Base-by-base conservation (phyloP, 1,140 invertebrate genomes). In the Sinonovacula constricta region DNA sequence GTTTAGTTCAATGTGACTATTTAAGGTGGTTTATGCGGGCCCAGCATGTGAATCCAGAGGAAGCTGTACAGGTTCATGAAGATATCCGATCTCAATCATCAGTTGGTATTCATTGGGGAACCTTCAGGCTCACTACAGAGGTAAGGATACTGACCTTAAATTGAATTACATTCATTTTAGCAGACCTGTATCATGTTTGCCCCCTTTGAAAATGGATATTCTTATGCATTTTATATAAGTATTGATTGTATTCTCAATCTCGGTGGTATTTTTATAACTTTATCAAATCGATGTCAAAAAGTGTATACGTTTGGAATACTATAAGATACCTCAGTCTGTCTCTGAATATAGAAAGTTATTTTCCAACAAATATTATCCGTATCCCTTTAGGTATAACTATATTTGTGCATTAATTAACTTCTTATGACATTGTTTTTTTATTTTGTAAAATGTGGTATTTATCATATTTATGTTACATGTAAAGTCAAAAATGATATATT, bases 41-140 rank as follows among this genome's bases (percentile, higher is more conserved):
- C 65, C 91, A 92, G 59, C 92, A 93, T 84, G 87, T 93, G 24
- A 86, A 92, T 82, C 92, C 93, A 15, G 85, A 87, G 39, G 91
- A 93, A 83, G 92, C 92, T 22, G 89, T 93, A 14, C 39, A 88
- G 67, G 91, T 93, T 26, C 93, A 93, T 81, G 54, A 80, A 51
- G 91, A 93, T 83, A 59, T 92, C 12, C 72, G 77, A 60, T 56
- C 81, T 22, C 57, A 85, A 56, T 69, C 71, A 26, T 88, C 88
- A 26, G 53, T 91, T 54, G 90, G 85, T 22, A 90, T 91, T 57
- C 90, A 91, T 75, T 91, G 90, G 90, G 90, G 89, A 22, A 91
- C 90, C 22, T 91, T 89, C 63, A 66, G 59, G 10, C 63, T 85
- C 36, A 74, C 89, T 30, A 63, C 83, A 63, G 89, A 90, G 83